Conservation (phyloP, 2,113 vertebrate genomes). For the Indicator indicator region DNA sequence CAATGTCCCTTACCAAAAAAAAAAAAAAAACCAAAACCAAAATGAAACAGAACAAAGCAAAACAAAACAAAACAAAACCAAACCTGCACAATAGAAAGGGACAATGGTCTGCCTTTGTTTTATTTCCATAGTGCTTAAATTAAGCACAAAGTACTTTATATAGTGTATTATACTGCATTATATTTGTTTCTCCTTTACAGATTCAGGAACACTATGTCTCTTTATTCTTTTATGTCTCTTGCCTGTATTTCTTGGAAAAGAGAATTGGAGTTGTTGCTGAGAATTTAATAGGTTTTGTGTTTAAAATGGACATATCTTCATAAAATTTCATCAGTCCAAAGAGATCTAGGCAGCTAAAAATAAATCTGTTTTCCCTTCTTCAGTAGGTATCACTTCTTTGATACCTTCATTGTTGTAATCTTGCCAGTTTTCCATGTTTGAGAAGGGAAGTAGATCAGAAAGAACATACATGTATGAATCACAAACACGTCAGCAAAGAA, state of each 20-base stretch:
- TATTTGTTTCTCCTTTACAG: constrained; percentile 46
- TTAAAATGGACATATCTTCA: constrained; percentile 13
- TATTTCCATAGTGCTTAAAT: not conserved
- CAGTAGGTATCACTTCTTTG: not conserved
- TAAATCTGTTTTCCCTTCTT: not conserved
- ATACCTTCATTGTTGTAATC: not conserved
- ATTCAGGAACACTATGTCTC: constrained; percentile 17
- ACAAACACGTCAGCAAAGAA: not conserved
- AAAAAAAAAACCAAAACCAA: not conserved
- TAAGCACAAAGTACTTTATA: constrained; percentile 4
- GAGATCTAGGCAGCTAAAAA: not conserved
- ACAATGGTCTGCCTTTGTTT: constrained; percentile 21
- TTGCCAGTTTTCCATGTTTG: not conserved
- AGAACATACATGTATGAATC: not conserved
- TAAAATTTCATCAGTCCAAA: constrained; percentile 7
- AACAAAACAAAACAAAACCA: not conserved
- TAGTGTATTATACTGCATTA: not conserved
- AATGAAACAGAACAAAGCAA: not conserved
- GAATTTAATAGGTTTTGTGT: constrained; percentile 6
- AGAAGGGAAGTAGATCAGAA: not conserved
- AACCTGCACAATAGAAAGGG: not conserved
- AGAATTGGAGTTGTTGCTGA: not conserved
- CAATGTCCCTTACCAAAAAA: not conserved
- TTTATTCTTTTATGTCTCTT: constrained; percentile 27
- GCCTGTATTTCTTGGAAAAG: constrained; percentile 51